phyloP scores from a whole-genome alignment of 2,113 vertebrate genomes.

The Acrocephalus arundinaceus region DNA sequence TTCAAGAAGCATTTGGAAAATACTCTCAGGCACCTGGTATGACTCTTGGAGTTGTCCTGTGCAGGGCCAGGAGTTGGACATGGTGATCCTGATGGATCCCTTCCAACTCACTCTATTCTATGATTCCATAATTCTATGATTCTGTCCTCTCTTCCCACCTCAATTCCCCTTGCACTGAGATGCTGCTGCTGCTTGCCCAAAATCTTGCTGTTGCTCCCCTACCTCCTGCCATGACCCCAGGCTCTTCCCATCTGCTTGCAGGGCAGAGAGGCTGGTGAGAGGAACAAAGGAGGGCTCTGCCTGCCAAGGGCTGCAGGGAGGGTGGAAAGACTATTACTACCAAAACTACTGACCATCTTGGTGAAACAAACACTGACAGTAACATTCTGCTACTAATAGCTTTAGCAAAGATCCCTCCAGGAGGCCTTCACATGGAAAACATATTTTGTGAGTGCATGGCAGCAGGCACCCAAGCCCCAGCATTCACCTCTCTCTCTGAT shows the following conservation, averaged over 20 bases:
- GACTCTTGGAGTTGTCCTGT: background rate
- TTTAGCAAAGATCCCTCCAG: background rate
- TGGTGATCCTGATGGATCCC: rapidly evolving
- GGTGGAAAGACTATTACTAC: background rate
- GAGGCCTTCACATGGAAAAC: background rate
- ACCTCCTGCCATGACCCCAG: background rate
- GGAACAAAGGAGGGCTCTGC: background rate
- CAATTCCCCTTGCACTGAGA: background rate
- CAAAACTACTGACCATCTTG: background rate
- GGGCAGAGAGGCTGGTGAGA: background rate
- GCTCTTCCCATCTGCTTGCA: background rate
- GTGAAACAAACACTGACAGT: background rate
- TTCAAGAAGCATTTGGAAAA: background rate
- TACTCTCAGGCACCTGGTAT: background rate
- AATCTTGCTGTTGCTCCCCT: background rate
- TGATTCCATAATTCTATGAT: background rate
- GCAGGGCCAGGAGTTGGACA: background rate
- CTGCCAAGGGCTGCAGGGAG: background rate
- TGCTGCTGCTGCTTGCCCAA: background rate
- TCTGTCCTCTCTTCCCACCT: background rate
- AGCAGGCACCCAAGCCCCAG: background rate
- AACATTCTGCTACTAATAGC: background rate
- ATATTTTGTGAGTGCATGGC: background rate
- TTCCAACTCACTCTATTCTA: background rate
- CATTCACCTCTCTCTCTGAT: background rate